Evolutionary conservation across 2,888 invertebrate genomes (phyloP).

Genomic region (Rambutsinella grinnellia): DNA sequence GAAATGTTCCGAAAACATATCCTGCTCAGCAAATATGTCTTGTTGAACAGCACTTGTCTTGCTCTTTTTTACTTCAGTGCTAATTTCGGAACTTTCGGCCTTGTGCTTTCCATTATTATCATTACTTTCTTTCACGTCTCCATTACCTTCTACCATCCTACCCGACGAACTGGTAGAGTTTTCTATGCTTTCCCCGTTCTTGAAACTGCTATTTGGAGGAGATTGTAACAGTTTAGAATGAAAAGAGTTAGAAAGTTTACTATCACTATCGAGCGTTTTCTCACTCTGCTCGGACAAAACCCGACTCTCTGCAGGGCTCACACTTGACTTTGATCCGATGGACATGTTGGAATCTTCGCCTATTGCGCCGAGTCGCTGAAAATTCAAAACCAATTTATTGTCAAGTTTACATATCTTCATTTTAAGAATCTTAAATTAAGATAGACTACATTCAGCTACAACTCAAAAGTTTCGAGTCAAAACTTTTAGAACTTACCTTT

Average conservation of each 20-base stretch:
- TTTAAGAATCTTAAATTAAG: background rate
- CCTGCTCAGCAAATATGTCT: constrained; percentile 95
- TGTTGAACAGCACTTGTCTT: constrained; percentile 68
- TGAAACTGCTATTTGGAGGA: constrained; percentile 64
- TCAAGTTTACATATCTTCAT: constrained; percentile 15
- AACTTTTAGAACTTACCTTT: constrained; percentile 74
- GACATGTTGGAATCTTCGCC: constrained; percentile 74
- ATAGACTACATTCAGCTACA: background rate
- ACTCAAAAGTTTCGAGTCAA: background rate
- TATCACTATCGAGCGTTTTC: constrained; percentile 67
- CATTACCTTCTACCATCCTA: constrained; percentile 2
- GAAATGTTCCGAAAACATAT: constrained; percentile 82
- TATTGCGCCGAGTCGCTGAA: constrained; percentile 73
- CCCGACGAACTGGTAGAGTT: background rate
- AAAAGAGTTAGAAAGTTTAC: constrained; percentile 65
- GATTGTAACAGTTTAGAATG: constrained; percentile 66
- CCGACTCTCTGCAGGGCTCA: constrained; percentile 59
- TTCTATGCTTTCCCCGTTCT: constrained; percentile 29
- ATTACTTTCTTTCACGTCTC: constrained; percentile 23
- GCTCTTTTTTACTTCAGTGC: constrained; percentile 69
- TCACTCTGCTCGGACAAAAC: constrained; percentile 66
- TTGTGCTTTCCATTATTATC: constrained; percentile 64
- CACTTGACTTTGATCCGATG: constrained; percentile 59
- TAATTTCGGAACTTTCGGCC: constrained; percentile 62
- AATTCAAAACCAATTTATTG: too few species aligned